Evolutionary conservation across 2,797 vertebrate species (phyloP).

Genomic region (Myotis vivesi): DNA sequence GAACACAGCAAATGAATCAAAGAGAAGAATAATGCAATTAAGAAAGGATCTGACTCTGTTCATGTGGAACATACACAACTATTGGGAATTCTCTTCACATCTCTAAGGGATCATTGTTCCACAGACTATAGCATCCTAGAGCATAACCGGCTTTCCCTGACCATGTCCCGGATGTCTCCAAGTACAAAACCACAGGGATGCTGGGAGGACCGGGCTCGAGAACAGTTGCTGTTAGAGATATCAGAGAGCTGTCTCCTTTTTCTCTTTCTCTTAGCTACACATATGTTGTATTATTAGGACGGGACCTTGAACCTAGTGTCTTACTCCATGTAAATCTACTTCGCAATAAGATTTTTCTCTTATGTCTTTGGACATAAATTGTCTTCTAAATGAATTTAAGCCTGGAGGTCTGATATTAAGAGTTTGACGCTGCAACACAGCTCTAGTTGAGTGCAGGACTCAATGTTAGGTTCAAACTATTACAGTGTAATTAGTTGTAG

Average conservation of each 20-base stretch:
- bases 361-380: neutral
- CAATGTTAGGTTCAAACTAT: slow-evolving; percentile 1
- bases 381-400: neutral
- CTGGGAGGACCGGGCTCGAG: neutral
- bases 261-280: neutral
- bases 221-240: neutral
- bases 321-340: neutral
- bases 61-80: neutral
- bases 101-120: neutral
- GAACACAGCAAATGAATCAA: neutral
- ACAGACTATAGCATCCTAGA: too few species aligned
- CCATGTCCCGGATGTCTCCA: neutral
- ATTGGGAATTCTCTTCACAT: neutral
- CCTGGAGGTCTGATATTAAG: neutral
- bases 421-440: neutral
- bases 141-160: neutral
- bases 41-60: neutral
- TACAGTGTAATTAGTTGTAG: neutral
- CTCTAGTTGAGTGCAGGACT: neutral
- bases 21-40: neutral
- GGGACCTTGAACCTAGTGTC: too few species aligned
- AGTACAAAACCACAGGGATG: neutral
- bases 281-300: neutral
- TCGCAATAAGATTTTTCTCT: neutral
- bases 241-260: neutral